These are phyloP conservation scores for Hydriomena furcata DNA, from an alignment of 2,888 invertebrate species.

Conservation along the genomic window DNA sequence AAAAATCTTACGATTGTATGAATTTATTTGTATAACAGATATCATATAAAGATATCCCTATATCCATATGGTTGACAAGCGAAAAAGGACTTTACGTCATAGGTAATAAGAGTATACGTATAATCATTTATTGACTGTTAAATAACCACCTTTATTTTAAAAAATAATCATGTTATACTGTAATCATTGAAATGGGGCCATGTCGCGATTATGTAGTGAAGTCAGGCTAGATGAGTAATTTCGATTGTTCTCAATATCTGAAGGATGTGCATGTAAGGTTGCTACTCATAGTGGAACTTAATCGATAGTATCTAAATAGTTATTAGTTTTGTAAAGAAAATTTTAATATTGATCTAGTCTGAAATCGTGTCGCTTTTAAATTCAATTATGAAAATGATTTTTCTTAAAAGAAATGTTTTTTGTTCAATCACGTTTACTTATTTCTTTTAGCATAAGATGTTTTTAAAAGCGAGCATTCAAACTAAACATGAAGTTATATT, in stretches of 20 bases:
- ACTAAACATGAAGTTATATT: constrained; percentile 51
- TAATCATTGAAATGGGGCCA: constrained; percentile 40
- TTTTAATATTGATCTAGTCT: constrained; percentile 71
- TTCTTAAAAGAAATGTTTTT: constrained; percentile 1
- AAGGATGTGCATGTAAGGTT: constrained; percentile 7
- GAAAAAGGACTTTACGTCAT: constrained; percentile 27
- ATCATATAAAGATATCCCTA: not conserved
- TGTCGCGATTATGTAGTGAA: constrained; percentile 27
- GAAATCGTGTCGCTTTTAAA: constrained; percentile 65
- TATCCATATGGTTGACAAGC: constrained; percentile 9
- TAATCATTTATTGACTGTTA: constrained; percentile 35
- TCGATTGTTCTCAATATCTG: constrained; percentile 22
- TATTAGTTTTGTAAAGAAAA: constrained; percentile 59
- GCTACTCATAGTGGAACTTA: constrained; percentile 30
- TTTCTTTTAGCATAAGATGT: constrained; percentile 36
- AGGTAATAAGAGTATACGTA: constrained; percentile 20
- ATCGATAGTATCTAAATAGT: constrained; percentile 36
- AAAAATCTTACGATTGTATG: not conserved
- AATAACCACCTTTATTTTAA: constrained; percentile 37
- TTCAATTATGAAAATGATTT: constrained; percentile 35
- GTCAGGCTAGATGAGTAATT: constrained; percentile 42
- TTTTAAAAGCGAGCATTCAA: constrained; percentile 61
- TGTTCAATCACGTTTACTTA: constrained; percentile 3
- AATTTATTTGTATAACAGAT: not conserved
- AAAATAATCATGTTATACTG: constrained; percentile 27